These are phyloP conservation scores for Coreoperca whiteheadi DNA, from an alignment of 2,113 vertebrate species.

Conservation along the genomic window DNA sequence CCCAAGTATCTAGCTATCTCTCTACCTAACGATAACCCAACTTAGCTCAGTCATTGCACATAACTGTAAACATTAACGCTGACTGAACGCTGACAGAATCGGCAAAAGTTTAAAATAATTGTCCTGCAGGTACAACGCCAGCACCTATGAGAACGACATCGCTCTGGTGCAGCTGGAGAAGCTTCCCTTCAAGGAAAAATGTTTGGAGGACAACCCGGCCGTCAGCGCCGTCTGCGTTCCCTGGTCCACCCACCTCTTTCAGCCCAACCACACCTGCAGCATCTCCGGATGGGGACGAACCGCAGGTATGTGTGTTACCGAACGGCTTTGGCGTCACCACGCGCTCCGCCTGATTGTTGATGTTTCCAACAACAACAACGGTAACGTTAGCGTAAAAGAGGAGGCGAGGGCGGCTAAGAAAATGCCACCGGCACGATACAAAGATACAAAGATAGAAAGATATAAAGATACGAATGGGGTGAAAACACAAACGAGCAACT, in stretches of 20 bases:
- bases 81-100: neutral
- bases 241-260: slow-evolving; percentile 90
- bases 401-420: no score
- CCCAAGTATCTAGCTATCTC: slow-evolving; percentile 66
- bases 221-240: slow-evolving; percentile 89
- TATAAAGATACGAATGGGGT: no score
- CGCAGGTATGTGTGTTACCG: slow-evolving; percentile 76
- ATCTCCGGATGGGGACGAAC: slow-evolving; percentile 94
- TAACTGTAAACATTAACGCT: neutral
- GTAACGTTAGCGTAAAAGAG: neutral
- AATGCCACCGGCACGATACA: no score
- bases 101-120: no score
- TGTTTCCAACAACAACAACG: no score
- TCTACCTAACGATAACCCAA: neutral
- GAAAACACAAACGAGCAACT: no score
- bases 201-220: slow-evolving; percentile 67
- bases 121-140: slow-evolving; percentile 75
- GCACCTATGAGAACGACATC: slow-evolving; percentile 93
- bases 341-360: no score
- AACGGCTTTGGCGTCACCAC: neutral
- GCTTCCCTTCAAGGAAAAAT: slow-evolving; percentile 27
- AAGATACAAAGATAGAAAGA: no score
- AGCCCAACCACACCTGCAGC: slow-evolving; percentile 86
- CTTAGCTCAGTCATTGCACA: neutral
- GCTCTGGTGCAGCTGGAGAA: slow-evolving; percentile 88